Percentiles rank a stretch among this genome's conserved stretches.
These are phyloP conservation scores for Margarornis squamiger DNA, from an alignment of 2,797 vertebrate genomes.

Conservation along the genomic window DNA sequence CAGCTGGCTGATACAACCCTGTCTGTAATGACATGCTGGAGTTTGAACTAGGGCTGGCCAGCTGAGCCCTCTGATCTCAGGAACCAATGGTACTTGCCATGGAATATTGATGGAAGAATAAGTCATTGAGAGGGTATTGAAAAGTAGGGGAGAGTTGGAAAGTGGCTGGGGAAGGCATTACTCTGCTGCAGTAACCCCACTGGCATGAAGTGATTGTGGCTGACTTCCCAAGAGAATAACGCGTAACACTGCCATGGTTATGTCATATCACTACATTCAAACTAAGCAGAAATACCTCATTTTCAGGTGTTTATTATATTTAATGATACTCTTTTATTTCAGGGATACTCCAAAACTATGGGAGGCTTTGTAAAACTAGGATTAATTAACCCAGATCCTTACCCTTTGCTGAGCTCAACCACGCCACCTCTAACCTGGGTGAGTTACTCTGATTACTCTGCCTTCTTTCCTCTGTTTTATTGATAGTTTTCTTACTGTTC, in stretches of 20 bases:
- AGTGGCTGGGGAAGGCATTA: background rate
- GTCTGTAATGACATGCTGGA: background rate
- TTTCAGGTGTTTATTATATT: background rate
- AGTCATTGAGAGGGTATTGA: background rate
- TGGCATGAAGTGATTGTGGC: background rate
- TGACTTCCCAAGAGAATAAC: background rate
- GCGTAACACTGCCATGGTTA: background rate
- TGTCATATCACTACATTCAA: background rate
- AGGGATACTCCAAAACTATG: slow-evolving; percentile 90
- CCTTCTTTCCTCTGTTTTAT: background rate
- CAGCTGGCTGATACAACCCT: rapidly evolving
- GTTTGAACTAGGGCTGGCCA: background rate
- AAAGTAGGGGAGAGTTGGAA: background rate
- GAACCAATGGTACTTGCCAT: background rate
- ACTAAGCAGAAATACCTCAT: background rate
- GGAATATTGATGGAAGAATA: background rate
- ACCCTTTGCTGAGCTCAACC: slow-evolving; percentile 74
- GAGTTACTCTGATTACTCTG: slow-evolving; percentile 29
- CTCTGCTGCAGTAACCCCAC: background rate
- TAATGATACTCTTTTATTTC: slow-evolving; percentile 43
- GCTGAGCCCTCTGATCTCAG: background rate
- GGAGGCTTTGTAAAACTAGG: slow-evolving; percentile 89
- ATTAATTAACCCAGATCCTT: slow-evolving; percentile 85
- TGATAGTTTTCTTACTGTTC: background rate
- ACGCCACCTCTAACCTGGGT: slow-evolving; percentile 86